phyloP scores from a whole-genome alignment of 53 echinoderm and acorn worm genomes.

The Crossaster papposus region DNA sequence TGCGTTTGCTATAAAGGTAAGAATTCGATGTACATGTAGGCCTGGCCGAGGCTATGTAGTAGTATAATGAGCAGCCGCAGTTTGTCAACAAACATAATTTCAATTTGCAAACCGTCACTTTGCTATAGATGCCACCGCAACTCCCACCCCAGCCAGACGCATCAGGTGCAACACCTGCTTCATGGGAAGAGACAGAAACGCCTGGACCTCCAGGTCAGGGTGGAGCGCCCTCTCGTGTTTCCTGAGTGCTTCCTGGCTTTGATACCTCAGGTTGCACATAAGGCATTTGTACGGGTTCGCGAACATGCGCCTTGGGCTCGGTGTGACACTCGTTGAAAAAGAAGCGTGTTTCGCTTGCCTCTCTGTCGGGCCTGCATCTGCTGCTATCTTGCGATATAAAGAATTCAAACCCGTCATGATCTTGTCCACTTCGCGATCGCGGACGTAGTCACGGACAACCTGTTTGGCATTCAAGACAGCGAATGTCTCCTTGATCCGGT shows the following conservation, averaged over 20 bases:
- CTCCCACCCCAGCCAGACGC: background rate
- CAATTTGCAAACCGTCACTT: background rate
- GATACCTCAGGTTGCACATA: constrained; percentile 25
- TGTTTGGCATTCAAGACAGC: background rate
- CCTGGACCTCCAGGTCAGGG: constrained; percentile 42
- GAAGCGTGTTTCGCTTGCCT: background rate
- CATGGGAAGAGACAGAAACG: constrained; percentile 36
- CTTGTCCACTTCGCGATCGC: background rate
- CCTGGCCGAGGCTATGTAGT: too few relatives aligned
- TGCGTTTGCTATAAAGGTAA: too few relatives aligned
- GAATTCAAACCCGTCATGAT: background rate
- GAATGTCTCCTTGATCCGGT: background rate
- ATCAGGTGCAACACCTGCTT: background rate
- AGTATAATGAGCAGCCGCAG: too few relatives aligned
- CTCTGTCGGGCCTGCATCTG: background rate
- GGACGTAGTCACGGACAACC: background rate
- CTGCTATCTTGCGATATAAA: background rate
- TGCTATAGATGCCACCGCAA: background rate
- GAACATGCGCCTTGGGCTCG: constrained; percentile 21
- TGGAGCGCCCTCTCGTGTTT: constrained; percentile 42
- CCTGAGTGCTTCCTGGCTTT: constrained; percentile 32
- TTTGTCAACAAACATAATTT: background rate
- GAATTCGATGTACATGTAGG: too few relatives aligned
- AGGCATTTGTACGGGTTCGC: constrained; percentile 41
- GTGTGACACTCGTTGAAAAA: background rate